Evolutionary conservation across 2,797 vertebrate species (phyloP).

Genomic region (Enteromius anoplus): DNA sequence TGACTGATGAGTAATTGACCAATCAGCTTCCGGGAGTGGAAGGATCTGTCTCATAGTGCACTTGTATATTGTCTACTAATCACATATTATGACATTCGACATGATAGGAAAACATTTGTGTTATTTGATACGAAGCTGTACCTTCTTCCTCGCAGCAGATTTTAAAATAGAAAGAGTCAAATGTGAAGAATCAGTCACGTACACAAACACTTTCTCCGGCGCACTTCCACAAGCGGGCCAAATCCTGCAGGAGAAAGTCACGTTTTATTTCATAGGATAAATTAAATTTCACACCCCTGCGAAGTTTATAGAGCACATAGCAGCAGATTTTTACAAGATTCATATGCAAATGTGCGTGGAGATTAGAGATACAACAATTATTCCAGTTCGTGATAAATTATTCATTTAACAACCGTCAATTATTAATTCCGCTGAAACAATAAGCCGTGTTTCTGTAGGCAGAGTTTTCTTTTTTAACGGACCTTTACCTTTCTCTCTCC

Average conservation of each 20-base stretch:
- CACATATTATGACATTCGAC: neutral
- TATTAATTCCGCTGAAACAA: conserved; percentile 91
- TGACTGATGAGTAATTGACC: neutral
- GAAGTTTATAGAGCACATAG: conserved; percentile 80
- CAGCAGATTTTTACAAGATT: conserved; percentile 82
- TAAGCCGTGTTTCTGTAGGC: conserved; percentile 81
- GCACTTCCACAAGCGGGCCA: conserved; percentile 17
- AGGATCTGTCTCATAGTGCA: neutral
- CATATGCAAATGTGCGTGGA: conserved; percentile 96
- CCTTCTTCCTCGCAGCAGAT: neutral
- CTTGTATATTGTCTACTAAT: neutral
- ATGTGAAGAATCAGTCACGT: neutral
- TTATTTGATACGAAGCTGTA: too few species aligned
- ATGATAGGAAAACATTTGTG: neutral
- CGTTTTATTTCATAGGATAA: conserved; percentile 52
- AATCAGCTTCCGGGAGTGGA: neutral
- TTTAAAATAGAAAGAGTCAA: neutral
- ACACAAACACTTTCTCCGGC: neutral
- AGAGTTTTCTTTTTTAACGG: conserved; percentile 70
- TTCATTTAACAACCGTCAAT: conserved; percentile 92
- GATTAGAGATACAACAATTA: conserved; percentile 96
- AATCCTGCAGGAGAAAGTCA: conserved; percentile 16
- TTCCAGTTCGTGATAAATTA: conserved; percentile 96
- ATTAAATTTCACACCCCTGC: conserved; percentile 80
- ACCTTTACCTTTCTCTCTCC: conserved; percentile 66